Base-by-base conservation (phyloP, 2,113 vertebrate species). In the Oenanthe melanoleuca region DNA sequence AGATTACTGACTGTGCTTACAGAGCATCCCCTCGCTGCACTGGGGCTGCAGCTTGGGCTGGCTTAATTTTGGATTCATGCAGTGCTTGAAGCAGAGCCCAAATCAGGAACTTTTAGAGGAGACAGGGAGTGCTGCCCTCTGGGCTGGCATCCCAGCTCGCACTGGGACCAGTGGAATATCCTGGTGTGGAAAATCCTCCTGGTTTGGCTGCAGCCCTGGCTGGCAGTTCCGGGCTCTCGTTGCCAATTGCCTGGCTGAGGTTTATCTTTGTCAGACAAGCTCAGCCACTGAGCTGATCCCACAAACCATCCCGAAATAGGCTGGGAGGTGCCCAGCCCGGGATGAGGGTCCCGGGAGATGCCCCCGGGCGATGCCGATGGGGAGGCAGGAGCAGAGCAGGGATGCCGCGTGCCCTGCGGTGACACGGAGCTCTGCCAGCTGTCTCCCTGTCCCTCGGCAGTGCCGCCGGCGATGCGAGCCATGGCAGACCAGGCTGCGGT, bases 401-500 rank as follows among this genome's bases (percentile, higher is more conserved):
- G 33, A 12, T 12, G 2, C 1, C 6, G 49, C 1, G 33, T 15
- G 37, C 50, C 67, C 60, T 1, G 17, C 31, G 45, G 63, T 10
- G 55, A 5, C 78, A 5, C 3, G 0, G 21, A 26, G n/a, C 84
- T 50, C 21, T 21, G 1, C 20, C 61, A 7, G 63, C 71, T 23
- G 38, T 38, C 13, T 26, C 45, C 45, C 63, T 0, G 70, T 42
- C 66, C 60, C 59, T 34, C 7, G 1, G 61, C 80, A 97, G 97
- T 15, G 22, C 57, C 20, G 1, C 1, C 8, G 56, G 96, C 84
- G n/a, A 98, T 96, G 95, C 93, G 95, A 96, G 96, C 97, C 9
- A 99, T 99, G 98, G 97, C 98, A 73, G 97, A 97, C 55, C 94
- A 69, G 53, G 95, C 93, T 88, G 88, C 81, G 61, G 50, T 5